Percentiles rank a stretch among this genome's conserved stretches.
phyloP scores from a whole-genome alignment of 2,113 vertebrate genomes.

The Brienomyrus brachyistius region DNA sequence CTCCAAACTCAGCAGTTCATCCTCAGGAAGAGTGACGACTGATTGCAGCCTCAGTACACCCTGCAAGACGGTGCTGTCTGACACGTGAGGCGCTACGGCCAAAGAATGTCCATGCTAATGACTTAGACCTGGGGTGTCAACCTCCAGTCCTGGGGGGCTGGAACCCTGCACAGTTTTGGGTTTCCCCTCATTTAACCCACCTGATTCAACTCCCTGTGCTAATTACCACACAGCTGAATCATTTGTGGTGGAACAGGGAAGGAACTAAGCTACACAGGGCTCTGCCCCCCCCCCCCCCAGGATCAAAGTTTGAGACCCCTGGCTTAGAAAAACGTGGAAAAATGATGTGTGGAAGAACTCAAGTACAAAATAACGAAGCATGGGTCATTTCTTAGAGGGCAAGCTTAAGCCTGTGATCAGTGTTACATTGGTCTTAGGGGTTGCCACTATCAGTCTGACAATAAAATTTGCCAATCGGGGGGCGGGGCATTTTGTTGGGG shows the following conservation, averaged over 20 bases:
- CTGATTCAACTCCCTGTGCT: no score
- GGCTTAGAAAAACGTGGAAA: not conserved
- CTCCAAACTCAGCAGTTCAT: slow-evolving; percentile 26
- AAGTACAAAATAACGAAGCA: not conserved
- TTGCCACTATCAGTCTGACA: not conserved
- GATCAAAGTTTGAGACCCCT: not conserved
- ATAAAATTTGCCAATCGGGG: not conserved
- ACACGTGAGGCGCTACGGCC: slow-evolving; percentile 3
- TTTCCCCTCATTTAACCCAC: no score
- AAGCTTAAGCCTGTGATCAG: not conserved
- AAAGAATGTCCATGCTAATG: not conserved
- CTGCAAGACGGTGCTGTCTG: slow-evolving; percentile 24
- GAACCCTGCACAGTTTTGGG: no score
- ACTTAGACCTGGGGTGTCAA: no score
- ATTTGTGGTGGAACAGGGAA: no score
- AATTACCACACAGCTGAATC: no score
- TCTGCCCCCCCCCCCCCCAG: no score
- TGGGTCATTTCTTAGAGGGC: not conserved
- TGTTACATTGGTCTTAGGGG: not conserved
- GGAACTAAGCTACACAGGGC: no score
- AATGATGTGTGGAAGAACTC: not conserved
- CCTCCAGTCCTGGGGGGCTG: no score
- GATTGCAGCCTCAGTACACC: slow-evolving; percentile 64
- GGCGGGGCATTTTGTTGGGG: not conserved
- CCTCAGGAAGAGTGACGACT: slow-evolving; percentile 40